phyloP scores from a whole-genome alignment of 2,113 vertebrate species.

The Pardalotus punctatus region DNA sequence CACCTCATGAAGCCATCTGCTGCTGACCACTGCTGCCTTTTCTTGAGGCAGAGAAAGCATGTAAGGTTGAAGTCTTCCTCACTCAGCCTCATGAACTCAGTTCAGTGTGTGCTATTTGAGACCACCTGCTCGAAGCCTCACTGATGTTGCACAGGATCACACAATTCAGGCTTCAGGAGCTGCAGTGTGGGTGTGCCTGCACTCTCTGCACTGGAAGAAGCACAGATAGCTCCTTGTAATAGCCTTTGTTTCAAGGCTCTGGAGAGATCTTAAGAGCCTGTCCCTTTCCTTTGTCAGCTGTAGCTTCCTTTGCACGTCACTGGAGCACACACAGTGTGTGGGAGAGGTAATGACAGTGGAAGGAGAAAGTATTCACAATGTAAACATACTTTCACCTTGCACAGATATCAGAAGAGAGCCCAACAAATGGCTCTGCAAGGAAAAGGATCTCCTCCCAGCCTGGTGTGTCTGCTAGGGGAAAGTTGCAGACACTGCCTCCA shows the following conservation, averaged over 20 bases:
- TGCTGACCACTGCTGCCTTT: neutral
- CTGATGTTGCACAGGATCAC: neutral
- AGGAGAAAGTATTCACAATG: conserved; percentile 5
- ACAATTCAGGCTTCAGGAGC: neutral
- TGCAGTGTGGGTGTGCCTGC: neutral
- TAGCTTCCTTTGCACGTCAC: conserved; percentile 2
- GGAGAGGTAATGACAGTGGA: conserved; percentile 13
- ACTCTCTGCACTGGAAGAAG: neutral
- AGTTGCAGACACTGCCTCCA: neutral
- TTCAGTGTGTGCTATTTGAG: rapidly evolving
- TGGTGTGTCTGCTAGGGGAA: neutral
- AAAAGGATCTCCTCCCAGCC: neutral
- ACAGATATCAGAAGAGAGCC: neutral
- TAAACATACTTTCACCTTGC: conserved; percentile 30
- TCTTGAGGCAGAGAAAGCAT: neutral
- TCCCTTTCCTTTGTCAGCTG: conserved; percentile 3
- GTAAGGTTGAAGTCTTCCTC: neutral
- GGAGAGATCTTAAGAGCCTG: neutral
- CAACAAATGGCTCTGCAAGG: neutral
- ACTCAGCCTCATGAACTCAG: neutral
- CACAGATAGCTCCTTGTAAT: conserved; percentile 13
- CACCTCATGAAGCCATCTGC: neutral
- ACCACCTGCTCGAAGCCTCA: neutral
- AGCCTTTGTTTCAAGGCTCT: conserved; percentile 5
- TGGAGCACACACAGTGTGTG: neutral